Percentiles rank a stretch among this genome's conserved stretches.
Evolutionary conservation across 2,888 invertebrate genomes (phyloP).

Genomic region (Cyclophora punctaria): DNA sequence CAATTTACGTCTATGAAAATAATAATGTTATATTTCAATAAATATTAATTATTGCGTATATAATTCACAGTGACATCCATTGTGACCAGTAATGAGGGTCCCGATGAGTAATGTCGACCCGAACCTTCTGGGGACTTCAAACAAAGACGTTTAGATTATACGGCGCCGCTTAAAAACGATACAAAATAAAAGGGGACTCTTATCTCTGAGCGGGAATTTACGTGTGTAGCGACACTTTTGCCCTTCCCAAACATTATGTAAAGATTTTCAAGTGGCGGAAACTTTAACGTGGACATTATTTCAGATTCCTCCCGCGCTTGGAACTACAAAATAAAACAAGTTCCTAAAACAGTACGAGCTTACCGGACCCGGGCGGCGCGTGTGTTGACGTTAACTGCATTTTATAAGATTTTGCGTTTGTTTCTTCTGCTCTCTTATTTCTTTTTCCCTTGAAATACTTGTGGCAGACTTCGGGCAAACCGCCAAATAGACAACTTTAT

Average conservation of each 20-base stretch:
- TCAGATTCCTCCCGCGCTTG: slow-evolving; percentile 36
- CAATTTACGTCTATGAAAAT: too few species aligned
- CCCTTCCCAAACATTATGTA: slow-evolving; percentile 17
- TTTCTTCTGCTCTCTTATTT: slow-evolving; percentile 50
- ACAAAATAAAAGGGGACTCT: slow-evolving; percentile 23
- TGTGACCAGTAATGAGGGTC: slow-evolving; percentile 29
- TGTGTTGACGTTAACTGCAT: slow-evolving; percentile 64
- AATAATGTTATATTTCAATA: too few species aligned
- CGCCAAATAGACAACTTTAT: slow-evolving; percentile 63
- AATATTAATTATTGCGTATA: too few species aligned
- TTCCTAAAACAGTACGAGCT: slow-evolving; percentile 41
- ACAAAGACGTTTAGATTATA: slow-evolving; percentile 44
- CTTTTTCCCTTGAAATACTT: slow-evolving; percentile 55
- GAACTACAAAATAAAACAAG: slow-evolving; percentile 50
- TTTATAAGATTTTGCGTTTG: slow-evolving; percentile 64
- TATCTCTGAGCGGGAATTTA: slow-evolving; percentile 14
- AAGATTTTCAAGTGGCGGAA: slow-evolving; percentile 32
- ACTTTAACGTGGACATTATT: slow-evolving; percentile 39
- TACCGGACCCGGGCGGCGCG: slow-evolving; percentile 41
- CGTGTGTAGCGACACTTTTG: slow-evolving; percentile 15
- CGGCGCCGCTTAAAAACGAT: slow-evolving; percentile 33
- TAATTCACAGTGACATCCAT: not conserved
- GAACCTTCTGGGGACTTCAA: slow-evolving; percentile 28
- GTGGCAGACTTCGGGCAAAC: slow-evolving; percentile 49
- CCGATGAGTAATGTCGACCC: slow-evolving; percentile 40